Evolutionary conservation across 2,113 vertebrate species (phyloP), one percentile per base, ranked within the genome.

Genomic region (Haemorhous mexicanus): DNA sequence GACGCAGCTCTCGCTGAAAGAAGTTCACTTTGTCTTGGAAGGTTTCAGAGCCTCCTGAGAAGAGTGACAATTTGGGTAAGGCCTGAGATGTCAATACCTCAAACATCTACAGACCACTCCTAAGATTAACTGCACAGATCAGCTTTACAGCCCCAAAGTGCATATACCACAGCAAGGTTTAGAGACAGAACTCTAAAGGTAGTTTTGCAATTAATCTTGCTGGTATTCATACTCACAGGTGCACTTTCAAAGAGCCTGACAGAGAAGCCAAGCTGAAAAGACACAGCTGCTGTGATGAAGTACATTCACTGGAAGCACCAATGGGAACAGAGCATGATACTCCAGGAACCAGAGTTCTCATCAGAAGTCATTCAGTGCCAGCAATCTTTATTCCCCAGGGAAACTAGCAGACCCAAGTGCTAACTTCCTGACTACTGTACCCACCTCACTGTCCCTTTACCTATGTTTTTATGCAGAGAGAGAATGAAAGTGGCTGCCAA

Each of bases 21-120:
- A 99, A 99, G 98, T 98, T 98, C 89, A 99, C 99, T 96, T 99
- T 99, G 96, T 99, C 99, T 97, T 99, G 99, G 97, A 99, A 99
- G 14, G 99, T 99, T 98, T 99, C 99, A 1, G 99, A 99, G 95
- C 99, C 99, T 87, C 99, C 99, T 99, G 80, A 81, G 77, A 94
- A 97, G 9, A 92, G 49, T 10, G 63, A 93, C 46, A 89, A 33
- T 62, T 64, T 59, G 37, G 23, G 76, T 95, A 73, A 96, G 52
- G 37, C 41, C 75, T 81, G 26, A 73, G 68, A 52, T 94, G 62
- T 55, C 77, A 80, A 64, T 23, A 69, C 3, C 23, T 87, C 7
- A 4, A 67, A 64, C 9, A 59, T 20, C 32, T 53, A 88, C 52
- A 81, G 67, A 76, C 21, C 12, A 70, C 50, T 86, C 32, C 77